Conservation (phyloP, 2,888 invertebrate species). For the Pyrrhia umbra region DNA sequence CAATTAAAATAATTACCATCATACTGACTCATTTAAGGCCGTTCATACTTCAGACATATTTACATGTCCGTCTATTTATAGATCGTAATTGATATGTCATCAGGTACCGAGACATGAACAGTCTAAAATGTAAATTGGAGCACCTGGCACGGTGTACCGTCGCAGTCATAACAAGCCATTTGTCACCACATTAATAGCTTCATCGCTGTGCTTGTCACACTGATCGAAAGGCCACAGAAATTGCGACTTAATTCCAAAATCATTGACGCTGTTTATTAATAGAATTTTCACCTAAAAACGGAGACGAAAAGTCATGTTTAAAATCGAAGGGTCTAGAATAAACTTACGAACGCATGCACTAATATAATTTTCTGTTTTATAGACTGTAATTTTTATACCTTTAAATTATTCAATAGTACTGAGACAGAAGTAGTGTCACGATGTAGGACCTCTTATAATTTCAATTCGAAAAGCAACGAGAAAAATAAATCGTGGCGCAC, state of each 20-base stretch:
- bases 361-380: no score
- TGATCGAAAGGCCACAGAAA: constrained; percentile 17
- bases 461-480: no score
- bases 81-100: constrained; percentile 58
- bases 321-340: no score
- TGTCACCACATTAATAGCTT: constrained; percentile 46
- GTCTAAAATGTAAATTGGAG: constrained; percentile 45
- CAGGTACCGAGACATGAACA: constrained; percentile 30
- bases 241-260: neutral
- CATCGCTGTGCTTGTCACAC: constrained; percentile 4
- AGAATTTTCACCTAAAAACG: no score
- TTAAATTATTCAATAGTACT: no score
- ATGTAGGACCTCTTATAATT: no score
- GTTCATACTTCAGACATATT: constrained; percentile 3
- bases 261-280: neutral
- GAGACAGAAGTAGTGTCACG: no score
- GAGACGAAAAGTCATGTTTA: neutral
- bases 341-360: no score
- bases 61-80: constrained; percentile 37
- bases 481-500: no score
- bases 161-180: constrained; percentile 56
- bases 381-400: no score
- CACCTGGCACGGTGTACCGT: constrained; percentile 48
- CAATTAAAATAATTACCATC: constrained; percentile 4
- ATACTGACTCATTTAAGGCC: constrained; percentile 9